Percentiles rank a stretch among this genome's conserved stretches.
phyloP scores from a whole-genome alignment of 1,140 invertebrate species.

The Dinoponera quadriceps region DNA sequence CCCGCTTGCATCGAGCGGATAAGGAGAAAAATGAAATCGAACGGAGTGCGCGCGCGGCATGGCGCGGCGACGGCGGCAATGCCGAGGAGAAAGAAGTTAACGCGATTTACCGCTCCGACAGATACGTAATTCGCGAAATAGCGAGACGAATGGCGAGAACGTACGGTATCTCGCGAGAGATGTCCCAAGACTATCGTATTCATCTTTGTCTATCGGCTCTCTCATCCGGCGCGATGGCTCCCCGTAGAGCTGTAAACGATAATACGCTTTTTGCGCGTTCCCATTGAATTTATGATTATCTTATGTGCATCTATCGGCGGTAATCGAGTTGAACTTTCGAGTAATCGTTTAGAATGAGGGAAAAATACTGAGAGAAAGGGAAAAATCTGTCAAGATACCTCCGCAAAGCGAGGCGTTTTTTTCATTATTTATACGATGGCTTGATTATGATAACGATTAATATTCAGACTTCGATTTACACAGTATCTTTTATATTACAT shows the following conservation, averaged over 20 bases:
- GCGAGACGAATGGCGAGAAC: neutral
- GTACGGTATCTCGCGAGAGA: slow-evolving; percentile 4
- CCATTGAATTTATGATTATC: too few species aligned
- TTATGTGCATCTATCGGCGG: too few species aligned
- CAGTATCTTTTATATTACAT: too few species aligned
- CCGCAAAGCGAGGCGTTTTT: too few species aligned
- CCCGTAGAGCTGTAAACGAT: neutral
- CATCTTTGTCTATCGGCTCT: slow-evolving; percentile 13
- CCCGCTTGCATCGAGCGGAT: slow-evolving; percentile 45
- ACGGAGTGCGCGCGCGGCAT: neutral
- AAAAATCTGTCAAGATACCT: too few species aligned
- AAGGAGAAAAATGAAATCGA: slow-evolving; percentile 49
- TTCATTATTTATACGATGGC: too few species aligned
- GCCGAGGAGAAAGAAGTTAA: slow-evolving; percentile 38
- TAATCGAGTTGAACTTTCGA: too few species aligned
- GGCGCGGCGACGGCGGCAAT: neutral
- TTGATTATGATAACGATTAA: too few species aligned
- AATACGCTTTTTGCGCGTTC: too few species aligned
- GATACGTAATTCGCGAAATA: slow-evolving; percentile 40
- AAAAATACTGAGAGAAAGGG: too few species aligned
- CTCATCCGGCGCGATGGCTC: neutral
- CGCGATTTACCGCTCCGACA: slow-evolving; percentile 45
- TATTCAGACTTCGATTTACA: too few species aligned
- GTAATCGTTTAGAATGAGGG: too few species aligned
- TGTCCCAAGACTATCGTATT: neutral